Conservation (phyloP, 1,140 invertebrate genomes). For the Ceratina australensis region DNA sequence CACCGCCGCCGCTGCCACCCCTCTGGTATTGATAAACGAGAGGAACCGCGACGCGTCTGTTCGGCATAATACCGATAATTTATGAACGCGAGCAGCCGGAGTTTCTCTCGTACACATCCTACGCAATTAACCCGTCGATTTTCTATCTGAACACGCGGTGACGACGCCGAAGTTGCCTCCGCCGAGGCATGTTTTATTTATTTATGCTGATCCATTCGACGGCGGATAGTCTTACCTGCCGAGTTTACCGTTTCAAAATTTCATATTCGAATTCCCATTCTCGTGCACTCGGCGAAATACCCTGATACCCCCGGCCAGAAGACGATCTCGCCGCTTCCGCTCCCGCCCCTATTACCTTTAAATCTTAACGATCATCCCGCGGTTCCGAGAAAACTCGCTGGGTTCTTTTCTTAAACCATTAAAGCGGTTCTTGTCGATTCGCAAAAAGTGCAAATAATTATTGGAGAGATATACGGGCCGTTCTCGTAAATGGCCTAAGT, state of each 20-base stretch:
- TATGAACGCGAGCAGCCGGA: conserved; percentile 33
- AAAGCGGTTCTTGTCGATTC: no score
- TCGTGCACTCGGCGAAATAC: conserved; percentile 23
- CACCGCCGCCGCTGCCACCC: not conserved
- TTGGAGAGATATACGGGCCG: no score
- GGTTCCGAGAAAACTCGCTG: not conserved
- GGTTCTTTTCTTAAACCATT: no score
- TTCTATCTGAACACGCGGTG: not conserved
- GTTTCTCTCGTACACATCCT: not conserved
- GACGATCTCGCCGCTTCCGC: not conserved
- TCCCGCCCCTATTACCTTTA: conserved; percentile 4
- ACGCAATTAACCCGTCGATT: conserved; percentile 41
- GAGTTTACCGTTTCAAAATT: conserved; percentile 74
- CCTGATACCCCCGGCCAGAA: not conserved
- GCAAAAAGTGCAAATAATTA: no score
- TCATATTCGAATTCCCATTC: conserved; percentile 62
- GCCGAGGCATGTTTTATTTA: conserved; percentile 73
- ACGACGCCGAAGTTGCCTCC: not conserved
- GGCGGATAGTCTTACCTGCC: conserved; percentile 35
- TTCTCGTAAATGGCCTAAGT: no score
- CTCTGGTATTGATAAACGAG: conserved; percentile 41
- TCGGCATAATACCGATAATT: conserved; percentile 57
- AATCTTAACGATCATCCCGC: not conserved
- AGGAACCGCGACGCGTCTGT: not conserved
- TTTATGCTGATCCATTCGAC: conserved; percentile 72